Conservation (phyloP, 2,113 vertebrate genomes). For the Chionodraco myersi region DNA sequence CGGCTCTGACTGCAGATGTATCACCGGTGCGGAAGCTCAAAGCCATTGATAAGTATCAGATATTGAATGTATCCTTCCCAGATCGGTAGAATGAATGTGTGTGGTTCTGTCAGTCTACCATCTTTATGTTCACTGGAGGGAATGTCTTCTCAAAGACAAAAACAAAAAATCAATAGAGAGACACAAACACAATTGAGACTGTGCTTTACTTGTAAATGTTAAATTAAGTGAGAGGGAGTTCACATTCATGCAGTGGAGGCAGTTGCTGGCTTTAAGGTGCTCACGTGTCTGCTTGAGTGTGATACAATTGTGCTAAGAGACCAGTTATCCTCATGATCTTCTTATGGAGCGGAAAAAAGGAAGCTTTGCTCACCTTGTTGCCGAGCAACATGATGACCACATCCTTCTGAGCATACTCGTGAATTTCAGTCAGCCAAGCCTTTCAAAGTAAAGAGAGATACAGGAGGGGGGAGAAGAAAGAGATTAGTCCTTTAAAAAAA, state of each 20-base stretch:
- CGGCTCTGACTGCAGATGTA: constrained; percentile 39
- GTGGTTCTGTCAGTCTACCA: constrained; percentile 3
- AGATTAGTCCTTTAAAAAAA: constrained; percentile 31
- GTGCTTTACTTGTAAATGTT: not conserved
- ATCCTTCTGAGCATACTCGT: constrained; percentile 96
- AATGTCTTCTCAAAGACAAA: constrained; percentile 11
- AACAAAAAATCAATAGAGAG: constrained; percentile 11
- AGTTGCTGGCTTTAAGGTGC: constrained; percentile 24
- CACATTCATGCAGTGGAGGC: not conserved
- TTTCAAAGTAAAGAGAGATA: constrained; percentile 64
- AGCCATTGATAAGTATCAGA: not conserved
- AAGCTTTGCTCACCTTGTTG: constrained; percentile 91
- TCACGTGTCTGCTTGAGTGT: constrained; percentile 45
- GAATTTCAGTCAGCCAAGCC: constrained; percentile 91
- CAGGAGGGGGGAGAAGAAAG: not conserved
- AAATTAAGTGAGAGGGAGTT: not conserved
- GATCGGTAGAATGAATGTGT: not conserved
- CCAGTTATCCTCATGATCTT: constrained; percentile 64
- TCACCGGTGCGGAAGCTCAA: constrained; percentile 15
- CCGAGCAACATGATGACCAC: constrained; percentile 99
- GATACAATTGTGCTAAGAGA: constrained; percentile 58
- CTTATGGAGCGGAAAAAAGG: constrained; percentile 64
- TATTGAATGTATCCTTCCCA: not conserved
- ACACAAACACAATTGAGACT: not conserved
- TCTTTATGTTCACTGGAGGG: not conserved